These are phyloP conservation scores for Matsumurasca onukii DNA, from an alignment of 1,140 invertebrate species.

Conservation along the genomic window DNA sequence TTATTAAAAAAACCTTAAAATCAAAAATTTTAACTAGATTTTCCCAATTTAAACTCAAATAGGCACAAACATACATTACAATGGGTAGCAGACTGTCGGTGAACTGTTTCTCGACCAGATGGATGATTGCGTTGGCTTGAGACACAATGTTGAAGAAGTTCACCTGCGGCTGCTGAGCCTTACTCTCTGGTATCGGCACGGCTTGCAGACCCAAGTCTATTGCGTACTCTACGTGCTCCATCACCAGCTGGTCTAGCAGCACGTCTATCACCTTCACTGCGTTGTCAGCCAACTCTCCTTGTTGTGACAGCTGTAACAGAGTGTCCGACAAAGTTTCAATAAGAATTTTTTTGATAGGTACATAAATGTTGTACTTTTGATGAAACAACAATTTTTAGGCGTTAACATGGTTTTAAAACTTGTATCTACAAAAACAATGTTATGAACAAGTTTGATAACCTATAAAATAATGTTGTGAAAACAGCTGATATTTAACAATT, in stretches of 20 bases:
- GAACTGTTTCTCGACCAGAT: slow-evolving; percentile 94
- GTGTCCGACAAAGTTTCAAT: neutral
- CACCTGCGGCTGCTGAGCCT: slow-evolving; percentile 72
- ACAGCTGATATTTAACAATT: no score
- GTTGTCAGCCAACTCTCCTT: slow-evolving; percentile 76
- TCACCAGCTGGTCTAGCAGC: slow-evolving; percentile 81
- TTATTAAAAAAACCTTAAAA: no score
- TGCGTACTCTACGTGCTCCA: slow-evolving; percentile 95
- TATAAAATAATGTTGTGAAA: no score
- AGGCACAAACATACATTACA: slow-evolving; percentile 78
- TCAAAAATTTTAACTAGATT: no score
- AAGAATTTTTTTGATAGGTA: slow-evolving; percentile 17
- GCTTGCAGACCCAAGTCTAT: slow-evolving; percentile 89
- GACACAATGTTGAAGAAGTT: slow-evolving; percentile 95
- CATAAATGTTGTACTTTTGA: no score
- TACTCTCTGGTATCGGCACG: slow-evolving; percentile 88
- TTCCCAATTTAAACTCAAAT: no score
- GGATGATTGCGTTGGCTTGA: slow-evolving; percentile 95
- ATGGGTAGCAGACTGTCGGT: slow-evolving; percentile 86
- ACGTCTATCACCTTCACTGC: slow-evolving; percentile 85
- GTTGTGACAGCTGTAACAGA: slow-evolving; percentile 77
- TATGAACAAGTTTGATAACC: no score
- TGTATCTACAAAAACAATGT: no score
- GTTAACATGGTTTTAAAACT: no score
- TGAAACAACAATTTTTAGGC: no score